A percentile compares a stretch with the other conserved stretches of the same genome.
Conservation (phyloP, 2,888 invertebrate genomes). For the Pardosa pseudoannulata region DNA sequence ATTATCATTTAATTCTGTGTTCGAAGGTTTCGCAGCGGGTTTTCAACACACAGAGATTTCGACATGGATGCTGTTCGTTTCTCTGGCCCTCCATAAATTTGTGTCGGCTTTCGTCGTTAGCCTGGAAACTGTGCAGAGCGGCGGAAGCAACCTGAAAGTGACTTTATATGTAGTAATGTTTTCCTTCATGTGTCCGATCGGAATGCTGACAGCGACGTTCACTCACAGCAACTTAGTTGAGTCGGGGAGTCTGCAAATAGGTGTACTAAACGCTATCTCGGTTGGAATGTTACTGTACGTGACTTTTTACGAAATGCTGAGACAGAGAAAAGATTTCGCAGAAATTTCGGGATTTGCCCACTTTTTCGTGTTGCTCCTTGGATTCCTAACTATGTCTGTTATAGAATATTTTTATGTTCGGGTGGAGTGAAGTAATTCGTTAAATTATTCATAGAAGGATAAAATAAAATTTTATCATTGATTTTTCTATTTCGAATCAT, state of each 20-base stretch:
- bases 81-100: slow-evolving; percentile 89
- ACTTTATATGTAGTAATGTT: not conserved
- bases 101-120: slow-evolving; percentile 84
- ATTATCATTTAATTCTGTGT: slow-evolving; percentile 89
- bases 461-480: too few species aligned
- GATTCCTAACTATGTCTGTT: slow-evolving; percentile 24
- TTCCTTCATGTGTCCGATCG: slow-evolving; percentile 26
- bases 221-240: not conserved
- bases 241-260: not conserved
- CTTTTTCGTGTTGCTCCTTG: slow-evolving; percentile 31
- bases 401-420: slow-evolving; percentile 20
- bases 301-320: slow-evolving; percentile 69
- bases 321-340: slow-evolving; percentile 38
- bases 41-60: slow-evolving; percentile 85
- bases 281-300: slow-evolving; percentile 70
- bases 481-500: too few species aligned
- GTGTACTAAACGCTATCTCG: slow-evolving; percentile 57
- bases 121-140: slow-evolving; percentile 15
- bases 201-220: slow-evolving; percentile 7
- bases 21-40: slow-evolving; percentile 90
- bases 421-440: not conserved
- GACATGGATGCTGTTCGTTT: slow-evolving; percentile 88
- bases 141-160: not conserved
- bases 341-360: slow-evolving; percentile 36
- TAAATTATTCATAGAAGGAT: too few species aligned